phyloP scores from a whole-genome alignment of 1,140 invertebrate species.

The Tetramorium alpestre region DNA sequence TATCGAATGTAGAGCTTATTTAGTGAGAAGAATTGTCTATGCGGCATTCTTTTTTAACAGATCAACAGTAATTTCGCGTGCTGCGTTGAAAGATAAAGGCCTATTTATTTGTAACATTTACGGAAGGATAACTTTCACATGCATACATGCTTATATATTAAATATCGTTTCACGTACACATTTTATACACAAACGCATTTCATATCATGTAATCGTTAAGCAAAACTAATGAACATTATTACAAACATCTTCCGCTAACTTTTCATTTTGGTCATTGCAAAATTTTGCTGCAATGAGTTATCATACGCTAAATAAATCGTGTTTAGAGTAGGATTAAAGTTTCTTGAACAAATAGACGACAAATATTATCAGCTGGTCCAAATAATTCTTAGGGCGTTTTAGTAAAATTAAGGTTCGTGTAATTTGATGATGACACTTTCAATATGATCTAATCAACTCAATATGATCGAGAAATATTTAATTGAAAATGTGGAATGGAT shows the following conservation, averaged over 20 bases:
- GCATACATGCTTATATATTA: no score
- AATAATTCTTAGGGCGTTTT: slow-evolving; percentile 57
- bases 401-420: slow-evolving; percentile 62
- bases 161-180: no score
- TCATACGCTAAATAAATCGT: slow-evolving; percentile 62
- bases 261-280: slow-evolving; percentile 52
- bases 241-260: neutral
- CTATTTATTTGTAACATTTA: no score
- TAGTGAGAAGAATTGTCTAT: no score
- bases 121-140: no score
- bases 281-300: slow-evolving; percentile 64
- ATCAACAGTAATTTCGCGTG: no score
- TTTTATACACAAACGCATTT: neutral
- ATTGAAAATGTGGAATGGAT: slow-evolving; percentile 34
- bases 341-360: slow-evolving; percentile 48
- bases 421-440: slow-evolving; percentile 38
- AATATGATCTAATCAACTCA: slow-evolving; percentile 6
- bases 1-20: no score
- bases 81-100: no score
- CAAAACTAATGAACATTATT: neutral
- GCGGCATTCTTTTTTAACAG: no score
- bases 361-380: slow-evolving; percentile 56
- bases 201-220: neutral
- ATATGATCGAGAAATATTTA: neutral
- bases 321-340: slow-evolving; percentile 58